Percentiles rank a stretch among this genome's conserved stretches.
phyloP scores from a whole-genome alignment of 2,113 vertebrate species.

The Bostrychus sinensis region DNA sequence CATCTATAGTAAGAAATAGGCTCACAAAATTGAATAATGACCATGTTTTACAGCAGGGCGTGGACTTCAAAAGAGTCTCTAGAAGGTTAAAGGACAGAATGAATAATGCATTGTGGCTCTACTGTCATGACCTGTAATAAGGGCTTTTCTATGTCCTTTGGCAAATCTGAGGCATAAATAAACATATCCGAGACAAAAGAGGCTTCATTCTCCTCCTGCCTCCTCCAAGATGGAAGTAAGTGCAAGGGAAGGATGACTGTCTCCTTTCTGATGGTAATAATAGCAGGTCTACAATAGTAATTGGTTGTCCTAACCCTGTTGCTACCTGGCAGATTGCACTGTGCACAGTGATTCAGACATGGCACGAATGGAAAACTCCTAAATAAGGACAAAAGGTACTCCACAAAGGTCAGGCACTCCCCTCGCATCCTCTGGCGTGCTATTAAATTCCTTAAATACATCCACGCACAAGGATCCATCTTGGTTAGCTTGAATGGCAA shows the following conservation, averaged over 20 bases:
- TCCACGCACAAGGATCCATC: conserved; percentile 35
- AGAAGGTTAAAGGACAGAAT: conserved; percentile 67
- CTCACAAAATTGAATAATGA: conserved; percentile 63
- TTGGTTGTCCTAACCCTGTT: conserved; percentile 61
- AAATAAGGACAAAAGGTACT: conserved; percentile 28
- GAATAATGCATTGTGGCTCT: conserved; percentile 61
- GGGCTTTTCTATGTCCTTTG: conserved; percentile 67
- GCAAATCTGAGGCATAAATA: conserved; percentile 61
- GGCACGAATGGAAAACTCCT: conserved; percentile 66
- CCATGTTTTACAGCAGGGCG: conserved; percentile 66
- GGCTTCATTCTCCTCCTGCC: conserved; percentile 52
- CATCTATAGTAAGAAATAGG: conserved; percentile 20
- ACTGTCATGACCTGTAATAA: conserved; percentile 72
- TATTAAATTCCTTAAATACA: conserved; percentile 38
- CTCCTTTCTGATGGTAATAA: conserved; percentile 75
- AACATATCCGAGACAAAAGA: conserved; percentile 64
- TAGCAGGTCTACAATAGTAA: conserved; percentile 66
- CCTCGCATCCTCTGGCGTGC: conserved; percentile 35
- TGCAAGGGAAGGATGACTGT: conserved; percentile 51
- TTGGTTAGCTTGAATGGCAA: conserved; percentile 33
- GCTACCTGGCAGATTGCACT: conserved; percentile 52
- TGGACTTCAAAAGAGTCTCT: conserved; percentile 61
- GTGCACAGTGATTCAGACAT: conserved; percentile 64
- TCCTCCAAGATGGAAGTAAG: conserved; percentile 48
- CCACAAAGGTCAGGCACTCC: conserved; percentile 33